Evolutionary conservation across 2,888 invertebrate genomes (phyloP), one percentile per base, ranked within the genome.

Genomic region (Fragum fragum): DNA sequence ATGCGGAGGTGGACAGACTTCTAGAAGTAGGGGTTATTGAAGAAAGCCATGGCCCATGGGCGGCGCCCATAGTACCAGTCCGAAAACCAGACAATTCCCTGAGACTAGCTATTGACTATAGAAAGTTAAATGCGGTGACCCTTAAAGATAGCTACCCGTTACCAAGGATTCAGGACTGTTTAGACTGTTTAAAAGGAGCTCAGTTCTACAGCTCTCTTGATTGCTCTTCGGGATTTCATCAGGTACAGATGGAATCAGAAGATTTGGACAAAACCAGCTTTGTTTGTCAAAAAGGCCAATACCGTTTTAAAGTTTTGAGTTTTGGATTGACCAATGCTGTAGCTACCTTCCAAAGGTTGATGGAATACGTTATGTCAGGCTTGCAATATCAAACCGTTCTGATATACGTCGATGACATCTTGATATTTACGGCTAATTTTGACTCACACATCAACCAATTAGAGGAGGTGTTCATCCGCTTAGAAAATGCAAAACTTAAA

Each of bases 81-180:
- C 39, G 47, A 0, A 86, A 87, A 73, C 79, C 76, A 32, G 76
- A 84, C 70, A 76, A 80, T 14, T 66, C 55, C n/a, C 32, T 66
- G 16, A 87, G 83, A 21, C 53, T 87, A 1, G 83, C 85, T 87
- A n/a, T n/a, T n/a, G n/a, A n/a, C n/a, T n/a, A 87, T 47, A 18
- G 85, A 11, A 32, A 47, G 9, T 32, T 86, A 9, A 84, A 85
- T 76, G 82, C 77, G 11, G 57, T 86, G 1, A 85, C 84, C 0
- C 42, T 73, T 6, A 84, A 79, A 39, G 81, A 83, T 57, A 71
- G 78, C 5, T 81, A 83, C 5, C 83, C 86, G 11, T 39, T 88
- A 18, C 87, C 87, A 6, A 47, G 79, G 16, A 72, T 81, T 14
- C 71, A 81, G 61, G 87, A 86, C 5, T 81, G 74, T 23, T 36